Evolutionary conservation across 2,888 invertebrate genomes (phyloP), one percentile per base, ranked within the genome.

Genomic region (Cantharis lateralis): DNA sequence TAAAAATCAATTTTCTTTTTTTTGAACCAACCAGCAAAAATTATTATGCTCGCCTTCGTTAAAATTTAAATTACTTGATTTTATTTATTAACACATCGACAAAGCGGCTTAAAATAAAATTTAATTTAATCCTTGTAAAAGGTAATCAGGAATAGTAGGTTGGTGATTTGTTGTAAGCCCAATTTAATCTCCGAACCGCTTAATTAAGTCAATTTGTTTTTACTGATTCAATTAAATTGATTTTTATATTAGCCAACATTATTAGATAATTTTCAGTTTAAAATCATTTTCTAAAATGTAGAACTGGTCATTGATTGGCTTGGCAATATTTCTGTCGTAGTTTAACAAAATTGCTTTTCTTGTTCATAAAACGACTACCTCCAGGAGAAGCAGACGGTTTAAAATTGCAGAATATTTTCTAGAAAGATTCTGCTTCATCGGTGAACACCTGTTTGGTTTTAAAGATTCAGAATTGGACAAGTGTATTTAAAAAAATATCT

Each of bases 121-220:
- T 78, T 72, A 75, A 77, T 72, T 72, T 63, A 68, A 68, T 75
- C 75, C 79, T 78, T 79, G 79, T 78, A 79, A 79, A 79, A 79
- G 77, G 79, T 79, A 79, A 79, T 79, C 77, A 68, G 68, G 77
- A 79, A 73, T 72, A 71, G 75, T 77, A 70, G 77, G 79, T 71
- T 75, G 77, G 75, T 79, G 76, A 79, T 80, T 79, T 77, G 75
- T 80, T 80, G 78, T 76, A 79, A 78, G 80, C 79, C 72, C 80
- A 80, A 79, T 80, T 80, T 80, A 78, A 80, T 75, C 74, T 74
- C 62, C 74, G 63, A 76, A 79, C 80, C 77, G 77, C 78, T 79
- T 80, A 80, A 80, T 80, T 80, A 80, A 79, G 80, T 74, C 77
- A 72, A 71, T 75, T 77, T 75, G 68, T 71, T 71, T 18, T 68